Base-by-base conservation (phyloP, 2,113 vertebrate species). In the Riparia riparia region DNA sequence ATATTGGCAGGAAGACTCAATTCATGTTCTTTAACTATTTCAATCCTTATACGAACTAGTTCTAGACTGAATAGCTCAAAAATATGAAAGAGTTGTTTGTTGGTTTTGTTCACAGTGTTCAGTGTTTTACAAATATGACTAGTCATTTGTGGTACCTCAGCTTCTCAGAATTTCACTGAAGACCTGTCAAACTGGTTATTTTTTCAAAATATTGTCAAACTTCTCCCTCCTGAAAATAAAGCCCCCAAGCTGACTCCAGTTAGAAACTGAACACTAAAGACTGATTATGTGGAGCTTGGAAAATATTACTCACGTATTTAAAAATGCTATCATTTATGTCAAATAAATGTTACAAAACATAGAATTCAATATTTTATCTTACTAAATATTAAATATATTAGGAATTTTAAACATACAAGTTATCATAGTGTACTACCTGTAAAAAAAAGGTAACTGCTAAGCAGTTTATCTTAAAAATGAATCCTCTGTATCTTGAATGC, bases 401-500 rank as follows among this genome's bases (percentile, higher is more conserved):
- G 16, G 2, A 50, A 70, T 90, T 92, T 95, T 83, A 90, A 88
- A 54, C 17, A 54, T 61, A 25, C 1, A 60, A 4, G 8, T 89
- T 93, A 81, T 14, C 45, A 64, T 17, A 49, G 8, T 61, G 10
- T 88, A 61, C 26, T 68, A 50, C 9, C 34, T 76, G 25, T 51
- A 7, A 64, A 82, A 68, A 53, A 44, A 41, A 41, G 14, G 17
- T 53, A 61, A 14, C 51, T 77, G 31, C 74, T 83, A 42, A 69
- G 71, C 37, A 88, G 54, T 90, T 90, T 82, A 57, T 92, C 88
- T 96, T 88, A 69, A 93, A 94, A 94, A 86, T 77, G 17, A 77
- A 47, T 25, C 17, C 21, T 31, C 10, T 82, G 2, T 79, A 69
- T 82, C 25, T 92, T 70, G 42, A 69, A 73, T 69, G 12, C 13